Evolutionary conservation across 2,113 vertebrate genomes (phyloP), one percentile per base, ranked within the genome.

Genomic region (Nesogale talazaci): DNA sequence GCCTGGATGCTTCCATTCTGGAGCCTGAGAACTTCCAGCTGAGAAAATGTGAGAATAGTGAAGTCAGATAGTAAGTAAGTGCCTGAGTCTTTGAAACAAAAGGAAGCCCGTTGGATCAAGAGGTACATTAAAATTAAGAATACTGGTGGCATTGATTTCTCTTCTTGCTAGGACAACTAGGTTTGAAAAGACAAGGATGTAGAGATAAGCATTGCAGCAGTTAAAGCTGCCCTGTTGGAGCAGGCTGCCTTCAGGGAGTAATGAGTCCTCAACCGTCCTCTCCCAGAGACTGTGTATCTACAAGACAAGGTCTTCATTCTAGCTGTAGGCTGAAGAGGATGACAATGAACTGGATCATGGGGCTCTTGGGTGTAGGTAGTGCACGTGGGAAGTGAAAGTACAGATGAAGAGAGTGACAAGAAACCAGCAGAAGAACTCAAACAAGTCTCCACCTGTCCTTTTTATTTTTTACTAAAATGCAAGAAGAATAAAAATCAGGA

Each of bases 271-370:
- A 6, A 36, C 40, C 72, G 56, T 57, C 12, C 4, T 69, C 67
- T 57, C 22, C 75, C 34, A 63, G 70, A 46, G 20, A 14, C 63
- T 79, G 86, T 38, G 23, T 5, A 67, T 80, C 34, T 29, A 22
- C 27, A n/a, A 12, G 6, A 4, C 19, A 29, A 0, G 56, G 3
- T 17, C 36, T 42, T n/a, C 4, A 2, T 65, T 46, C 7, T 31
- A 20, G 19, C 4, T 40, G 80, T 7, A 8, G 19, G 8, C 27
- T 65, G 8, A 11, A 29, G 20, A 38, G 34, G 14, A 12, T 38
- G 57, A 15, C 42, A n/a, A 25, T 0, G 31, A 22, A 1, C 23
- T 76, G 70, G 14, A 36, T 56, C 52, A 31, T 36, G 20, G 59
- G 83, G 56, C 25, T n/a, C 25, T 42, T 20, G 34, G 63, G 46